phyloP scores from a whole-genome alignment of 2,888 invertebrate species.

The Dicyrtomina minuta region DNA sequence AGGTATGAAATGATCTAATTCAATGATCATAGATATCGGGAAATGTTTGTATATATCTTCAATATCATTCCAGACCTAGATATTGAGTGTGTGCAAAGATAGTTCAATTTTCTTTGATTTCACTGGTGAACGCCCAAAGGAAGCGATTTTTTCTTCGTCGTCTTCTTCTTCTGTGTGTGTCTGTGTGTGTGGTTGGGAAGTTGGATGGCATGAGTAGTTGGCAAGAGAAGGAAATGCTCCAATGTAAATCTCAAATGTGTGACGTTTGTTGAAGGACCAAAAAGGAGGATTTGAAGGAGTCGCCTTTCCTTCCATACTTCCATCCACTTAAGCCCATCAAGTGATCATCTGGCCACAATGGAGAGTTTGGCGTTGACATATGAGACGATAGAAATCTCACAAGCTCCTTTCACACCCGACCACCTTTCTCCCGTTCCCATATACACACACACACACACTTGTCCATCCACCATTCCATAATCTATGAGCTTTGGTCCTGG shows the following conservation, averaged over 20 bases:
- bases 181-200: not conserved
- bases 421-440: constrained; percentile 21
- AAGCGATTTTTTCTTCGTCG: constrained; percentile 10
- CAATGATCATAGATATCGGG: not conserved
- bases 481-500: too few relatives aligned
- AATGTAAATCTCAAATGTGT: constrained; percentile 24
- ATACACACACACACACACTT: constrained; percentile 18
- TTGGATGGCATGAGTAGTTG: not conserved
- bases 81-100: not conserved
- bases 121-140: constrained; percentile 29
- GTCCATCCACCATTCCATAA: constrained; percentile 8
- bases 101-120: constrained; percentile 33
- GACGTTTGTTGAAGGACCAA: constrained; percentile 22
- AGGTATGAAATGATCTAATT: not conserved
- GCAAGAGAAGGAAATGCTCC: constrained; percentile 1
- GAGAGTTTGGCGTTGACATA: constrained; percentile 54
- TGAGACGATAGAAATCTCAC: constrained; percentile 45
- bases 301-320: constrained; percentile 21
- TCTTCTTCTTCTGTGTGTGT: not conserved
- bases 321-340: constrained; percentile 52
- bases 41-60: not conserved
- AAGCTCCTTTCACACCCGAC: constrained; percentile 26
- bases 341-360: constrained; percentile 53
- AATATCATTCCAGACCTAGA: too few relatives aligned
- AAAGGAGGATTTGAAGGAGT: constrained; percentile 31